Evolutionary conservation across 1,140 invertebrate genomes (phyloP), one percentile per base, ranked within the genome.

Genomic region (Drosophila bipectinata): DNA sequence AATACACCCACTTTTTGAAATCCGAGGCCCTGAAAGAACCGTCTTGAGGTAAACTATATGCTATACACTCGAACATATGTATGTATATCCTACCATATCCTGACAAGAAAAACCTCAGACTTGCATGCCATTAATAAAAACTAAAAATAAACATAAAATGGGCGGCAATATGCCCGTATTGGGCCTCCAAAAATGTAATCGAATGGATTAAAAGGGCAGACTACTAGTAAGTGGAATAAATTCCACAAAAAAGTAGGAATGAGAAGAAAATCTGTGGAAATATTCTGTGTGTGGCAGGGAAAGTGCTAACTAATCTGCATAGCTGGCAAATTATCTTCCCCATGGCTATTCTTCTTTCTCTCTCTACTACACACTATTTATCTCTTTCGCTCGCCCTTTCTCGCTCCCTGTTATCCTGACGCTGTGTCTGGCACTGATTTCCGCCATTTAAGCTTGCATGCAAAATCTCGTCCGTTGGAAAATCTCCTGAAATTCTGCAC

Each of bases 401-500:
- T 21, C 21, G 21, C 21, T 21, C 21, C 21, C 2, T 2, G 41
- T 9, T 44, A 10, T 44, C 41, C 41, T 44, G 34, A 3, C 32
- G 3, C 9, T 26, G 14, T 0, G 1, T 30, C 15, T 30, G 7
- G 2, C 44, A 47, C 15, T 47, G 7, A 26, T 51, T 49, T 52
- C 7, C 34, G 44, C 3, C 18, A 26, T 34, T 63, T 63, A 26
- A 44, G 41, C 41, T 14, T 18, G 41, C 14, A 10, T 44, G 41
- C n/a, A 41, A 37, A 12, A 37, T 10, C 39, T n/a, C 41, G 9
- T 26, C 41, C 18, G 12, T 10, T 14, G 39, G 41, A 15, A 44
- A 62, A 64, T 39, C 21, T 10, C 24, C 0, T 18, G 32, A 63
- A 66, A 51, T 18, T 24, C 59, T 67, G 58, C 58, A 51, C 47